These are phyloP conservation scores for Anser cygnoides DNA, from an alignment of 2,113 vertebrate genomes.

Conservation along the genomic window DNA sequence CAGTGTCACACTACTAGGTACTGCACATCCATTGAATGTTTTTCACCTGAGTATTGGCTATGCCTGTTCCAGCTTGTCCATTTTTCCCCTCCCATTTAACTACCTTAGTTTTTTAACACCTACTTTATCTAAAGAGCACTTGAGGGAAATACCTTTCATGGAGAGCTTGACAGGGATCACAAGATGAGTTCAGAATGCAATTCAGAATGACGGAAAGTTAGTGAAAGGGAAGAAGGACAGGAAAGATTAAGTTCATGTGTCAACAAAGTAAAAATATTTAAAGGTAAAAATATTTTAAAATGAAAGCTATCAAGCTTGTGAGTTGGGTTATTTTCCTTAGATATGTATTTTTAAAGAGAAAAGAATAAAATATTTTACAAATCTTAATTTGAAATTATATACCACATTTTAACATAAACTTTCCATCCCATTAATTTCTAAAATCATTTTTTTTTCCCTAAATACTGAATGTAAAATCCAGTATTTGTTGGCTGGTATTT, in stretches of 20 bases:
- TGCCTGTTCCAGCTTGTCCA: not conserved
- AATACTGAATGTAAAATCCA: too few species aligned
- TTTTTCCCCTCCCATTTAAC: not conserved
- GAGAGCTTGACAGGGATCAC: not conserved
- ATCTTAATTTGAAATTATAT: not conserved
- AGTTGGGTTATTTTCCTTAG: not conserved
- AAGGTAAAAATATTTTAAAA: not conserved
- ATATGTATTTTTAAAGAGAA: not conserved
- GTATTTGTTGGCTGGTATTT: too few species aligned
- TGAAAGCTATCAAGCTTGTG: not conserved
- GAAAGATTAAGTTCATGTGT: not conserved
- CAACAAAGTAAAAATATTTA: not conserved
- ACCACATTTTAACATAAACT: too few species aligned
- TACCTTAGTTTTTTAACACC: not conserved
- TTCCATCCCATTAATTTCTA: too few species aligned
- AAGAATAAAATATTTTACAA: not conserved
- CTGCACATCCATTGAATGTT: too few species aligned
- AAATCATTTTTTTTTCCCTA: not conserved
- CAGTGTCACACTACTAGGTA: not conserved
- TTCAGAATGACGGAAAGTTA: not conserved
- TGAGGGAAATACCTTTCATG: not conserved
- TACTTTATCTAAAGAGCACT: not conserved
- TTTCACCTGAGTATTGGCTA: too few species aligned
- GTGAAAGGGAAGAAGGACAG: not conserved
- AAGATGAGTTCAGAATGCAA: not conserved